Evolutionary conservation across 2,797 vertebrate genomes (phyloP).

Genomic region (Microtus californicus): DNA sequence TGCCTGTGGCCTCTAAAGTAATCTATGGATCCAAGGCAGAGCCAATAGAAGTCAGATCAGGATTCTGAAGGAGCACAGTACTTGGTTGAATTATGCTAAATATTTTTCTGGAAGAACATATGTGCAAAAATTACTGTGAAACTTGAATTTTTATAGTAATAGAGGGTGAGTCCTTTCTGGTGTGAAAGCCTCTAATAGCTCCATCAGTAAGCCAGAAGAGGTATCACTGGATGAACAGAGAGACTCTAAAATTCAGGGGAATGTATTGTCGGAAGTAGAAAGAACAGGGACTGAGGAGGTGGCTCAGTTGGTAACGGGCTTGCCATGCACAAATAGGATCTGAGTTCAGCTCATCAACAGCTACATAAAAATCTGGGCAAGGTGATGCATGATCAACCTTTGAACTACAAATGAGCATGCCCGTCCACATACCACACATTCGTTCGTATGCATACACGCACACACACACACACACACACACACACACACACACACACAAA

Average conservation of each 20-base stretch:
- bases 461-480: background rate
- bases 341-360: background rate
- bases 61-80: background rate
- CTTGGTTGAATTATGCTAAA: constrained; percentile 39
- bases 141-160: background rate
- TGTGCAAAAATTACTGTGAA: background rate
- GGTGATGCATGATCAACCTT: background rate
- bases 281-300: background rate
- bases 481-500: background rate
- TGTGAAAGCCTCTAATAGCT: background rate
- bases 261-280: background rate
- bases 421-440: background rate
- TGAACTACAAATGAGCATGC: background rate
- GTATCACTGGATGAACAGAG: background rate
- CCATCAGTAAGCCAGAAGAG: background rate
- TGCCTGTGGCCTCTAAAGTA: constrained; percentile 22
- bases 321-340: background rate
- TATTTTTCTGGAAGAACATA: constrained; percentile 6
- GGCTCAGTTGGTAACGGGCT: background rate
- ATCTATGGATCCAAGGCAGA: constrained; percentile 2
- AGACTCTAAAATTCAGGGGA: background rate
- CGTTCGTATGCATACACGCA: too few species aligned
- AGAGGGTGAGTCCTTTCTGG: background rate
- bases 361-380: background rate
- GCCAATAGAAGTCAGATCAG: background rate